A percentile compares a stretch with the other conserved stretches of the same genome.
Conservation (phyloP, 2,113 vertebrate genomes). For the Numida meleagris region DNA sequence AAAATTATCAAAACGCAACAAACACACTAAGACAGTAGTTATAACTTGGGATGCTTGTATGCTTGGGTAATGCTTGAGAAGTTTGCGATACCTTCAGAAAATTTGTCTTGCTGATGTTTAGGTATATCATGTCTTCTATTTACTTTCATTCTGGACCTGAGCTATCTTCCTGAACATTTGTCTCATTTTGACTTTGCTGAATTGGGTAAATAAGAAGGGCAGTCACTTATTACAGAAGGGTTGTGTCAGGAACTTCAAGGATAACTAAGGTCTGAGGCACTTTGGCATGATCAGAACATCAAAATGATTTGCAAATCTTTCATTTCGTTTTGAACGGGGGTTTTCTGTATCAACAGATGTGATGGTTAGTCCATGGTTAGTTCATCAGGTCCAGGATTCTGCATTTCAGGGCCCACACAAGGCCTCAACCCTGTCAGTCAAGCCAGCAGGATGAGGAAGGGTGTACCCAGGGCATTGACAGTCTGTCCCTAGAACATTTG, state of each 20-base stretch:
- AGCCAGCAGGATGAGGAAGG: not conserved
- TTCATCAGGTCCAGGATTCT: not conserved
- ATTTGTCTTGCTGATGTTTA: not conserved
- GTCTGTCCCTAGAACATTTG: not conserved
- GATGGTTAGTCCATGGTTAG: not conserved
- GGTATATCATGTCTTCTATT: not conserved
- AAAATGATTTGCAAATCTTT: not conserved
- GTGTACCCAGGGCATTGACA: not conserved
- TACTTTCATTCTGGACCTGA: not conserved
- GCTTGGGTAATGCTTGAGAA: not conserved
- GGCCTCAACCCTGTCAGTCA: not conserved
- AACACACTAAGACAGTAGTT: fast-evolving
- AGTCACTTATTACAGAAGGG: fast-evolving
- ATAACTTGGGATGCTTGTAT: not conserved
- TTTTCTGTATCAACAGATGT: not conserved
- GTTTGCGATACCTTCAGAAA: not conserved
- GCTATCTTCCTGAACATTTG: not conserved
- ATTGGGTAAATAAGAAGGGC: not conserved
- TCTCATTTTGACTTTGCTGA: not conserved
- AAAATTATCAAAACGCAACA: not conserved
- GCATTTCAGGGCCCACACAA: not conserved
- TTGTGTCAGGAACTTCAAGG: not conserved
- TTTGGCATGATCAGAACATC: not conserved
- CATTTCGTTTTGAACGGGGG: not conserved
- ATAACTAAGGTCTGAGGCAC: not conserved